A percentile compares a stretch with the other conserved stretches of the same genome.
Evolutionary conservation across 1,140 invertebrate species (phyloP).

Genomic region (Polypedilum pembai): DNA sequence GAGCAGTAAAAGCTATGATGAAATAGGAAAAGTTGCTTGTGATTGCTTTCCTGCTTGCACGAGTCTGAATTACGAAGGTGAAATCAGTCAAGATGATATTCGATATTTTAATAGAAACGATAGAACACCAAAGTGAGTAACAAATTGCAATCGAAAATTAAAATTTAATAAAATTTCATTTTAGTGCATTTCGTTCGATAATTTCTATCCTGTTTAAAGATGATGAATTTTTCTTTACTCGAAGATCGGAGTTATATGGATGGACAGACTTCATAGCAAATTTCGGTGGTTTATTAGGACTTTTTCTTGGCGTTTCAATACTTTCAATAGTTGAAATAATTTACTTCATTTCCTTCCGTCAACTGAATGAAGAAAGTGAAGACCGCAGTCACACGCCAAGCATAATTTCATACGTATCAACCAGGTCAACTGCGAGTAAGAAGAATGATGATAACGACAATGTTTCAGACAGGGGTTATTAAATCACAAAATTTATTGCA

Average conservation of each 20-base stretch:
- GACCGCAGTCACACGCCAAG: not conserved
- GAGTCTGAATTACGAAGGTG: slow-evolving; percentile 50
- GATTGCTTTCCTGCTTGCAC: slow-evolving; percentile 55
- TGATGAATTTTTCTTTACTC: slow-evolving; percentile 46
- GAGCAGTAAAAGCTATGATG: slow-evolving; percentile 34
- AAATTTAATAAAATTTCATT: not conserved
- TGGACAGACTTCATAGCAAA: slow-evolving; percentile 51
- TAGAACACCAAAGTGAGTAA: slow-evolving; percentile 3
- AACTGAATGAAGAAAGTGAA: not conserved
- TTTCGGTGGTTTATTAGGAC: slow-evolving; percentile 50
- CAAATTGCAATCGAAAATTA: not conserved
- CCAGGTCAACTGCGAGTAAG: no score
- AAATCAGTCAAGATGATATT: slow-evolving; percentile 52
- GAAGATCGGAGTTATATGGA: slow-evolving; percentile 50
- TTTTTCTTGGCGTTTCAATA: slow-evolving; percentile 53
- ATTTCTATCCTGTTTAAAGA: slow-evolving; percentile 48
- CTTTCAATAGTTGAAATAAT: slow-evolving; percentile 52
- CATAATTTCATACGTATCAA: no score
- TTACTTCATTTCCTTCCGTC: slow-evolving; percentile 36
- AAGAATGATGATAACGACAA: no score
- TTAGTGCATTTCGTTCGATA: slow-evolving; percentile 32
- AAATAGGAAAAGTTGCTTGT: slow-evolving; percentile 39
- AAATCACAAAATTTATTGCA: no score
- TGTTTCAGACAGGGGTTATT: no score
- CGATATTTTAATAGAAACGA: slow-evolving; percentile 38